Conservation (phyloP, 2,888 invertebrate species). For the Lepidocyrtoides sp. region DNA sequence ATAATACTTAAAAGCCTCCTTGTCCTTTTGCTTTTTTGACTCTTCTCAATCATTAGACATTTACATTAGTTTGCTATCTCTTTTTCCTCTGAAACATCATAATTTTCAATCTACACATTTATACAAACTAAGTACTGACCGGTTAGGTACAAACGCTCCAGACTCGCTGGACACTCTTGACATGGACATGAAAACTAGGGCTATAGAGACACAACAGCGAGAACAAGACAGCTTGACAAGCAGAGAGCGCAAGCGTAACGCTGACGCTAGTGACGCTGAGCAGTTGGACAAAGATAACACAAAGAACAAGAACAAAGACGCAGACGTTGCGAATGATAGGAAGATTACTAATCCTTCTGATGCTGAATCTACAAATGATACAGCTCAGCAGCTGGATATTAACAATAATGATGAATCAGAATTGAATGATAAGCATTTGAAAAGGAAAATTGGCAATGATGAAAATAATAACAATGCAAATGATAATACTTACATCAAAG, state of each 20-base stretch:
- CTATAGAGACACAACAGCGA: conserved; percentile 59
- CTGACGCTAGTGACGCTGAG: neutral
- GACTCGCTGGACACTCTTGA: conserved; percentile 68
- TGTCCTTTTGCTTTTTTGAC: too few relatives aligned
- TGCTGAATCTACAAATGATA: conserved; percentile 18
- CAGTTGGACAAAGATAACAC: conserved; percentile 56
- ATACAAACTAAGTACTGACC: conserved; percentile 54
- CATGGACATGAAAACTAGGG: conserved; percentile 70
- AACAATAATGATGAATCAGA: conserved; percentile 69
- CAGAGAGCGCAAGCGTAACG: conserved; percentile 42
- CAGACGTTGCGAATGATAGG: conserved; percentile 42
- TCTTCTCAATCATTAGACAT: conserved; percentile 19
- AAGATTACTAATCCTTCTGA: conserved; percentile 34
- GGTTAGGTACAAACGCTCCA: conserved; percentile 55
- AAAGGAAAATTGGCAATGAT: conserved; percentile 57
- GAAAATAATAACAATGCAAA: conserved; percentile 55
- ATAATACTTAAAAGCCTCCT: too few relatives aligned
- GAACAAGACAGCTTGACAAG: conserved; percentile 71
- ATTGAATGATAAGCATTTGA: conserved; percentile 46
- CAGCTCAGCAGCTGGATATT: conserved; percentile 44
- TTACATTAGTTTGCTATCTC: too few relatives aligned
- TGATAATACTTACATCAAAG: conserved; percentile 36
- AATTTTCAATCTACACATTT: neutral
- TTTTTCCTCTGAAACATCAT: too few relatives aligned
- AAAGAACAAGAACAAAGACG: conserved; percentile 57